phyloP scores from a whole-genome alignment of 2,113 vertebrate genomes.

The Elephantulus edwardii region DNA sequence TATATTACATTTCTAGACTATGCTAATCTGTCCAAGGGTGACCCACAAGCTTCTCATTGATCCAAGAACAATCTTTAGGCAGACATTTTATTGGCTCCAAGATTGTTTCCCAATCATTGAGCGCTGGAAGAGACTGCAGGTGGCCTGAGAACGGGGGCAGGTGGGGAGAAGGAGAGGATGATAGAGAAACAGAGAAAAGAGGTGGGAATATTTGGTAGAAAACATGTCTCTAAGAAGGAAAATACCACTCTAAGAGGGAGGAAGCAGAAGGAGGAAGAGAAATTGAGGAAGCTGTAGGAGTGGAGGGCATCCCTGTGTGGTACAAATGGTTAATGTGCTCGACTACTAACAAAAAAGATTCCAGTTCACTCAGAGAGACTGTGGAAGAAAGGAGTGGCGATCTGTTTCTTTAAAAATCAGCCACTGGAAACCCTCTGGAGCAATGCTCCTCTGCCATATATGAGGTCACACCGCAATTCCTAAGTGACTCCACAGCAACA shows the following conservation, averaged over 20 bases:
- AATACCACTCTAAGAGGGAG: too few species aligned
- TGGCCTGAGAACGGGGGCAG: not conserved
- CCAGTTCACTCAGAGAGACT: not conserved
- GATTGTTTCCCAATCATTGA: conserved; percentile 67
- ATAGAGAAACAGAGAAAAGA: conserved; percentile 16
- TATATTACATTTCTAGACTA: conserved; percentile 76
- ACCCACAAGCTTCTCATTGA: conserved; percentile 66
- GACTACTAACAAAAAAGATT: not conserved
- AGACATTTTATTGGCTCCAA: conserved; percentile 77
- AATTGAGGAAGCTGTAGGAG: not conserved
- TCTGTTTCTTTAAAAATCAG: not conserved
- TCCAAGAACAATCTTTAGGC: conserved; percentile 77
- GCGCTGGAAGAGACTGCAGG: conserved; percentile 42
- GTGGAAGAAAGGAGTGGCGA: not conserved
- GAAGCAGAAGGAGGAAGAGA: conserved; percentile 50
- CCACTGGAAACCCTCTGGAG: not conserved
- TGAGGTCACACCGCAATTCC: not conserved
- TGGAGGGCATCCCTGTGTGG: not conserved
- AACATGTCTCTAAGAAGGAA: conserved; percentile 29
- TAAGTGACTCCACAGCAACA: not conserved
- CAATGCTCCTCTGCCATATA: not conserved
- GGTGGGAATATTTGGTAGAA: not conserved
- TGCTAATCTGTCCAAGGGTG: conserved; percentile 69
- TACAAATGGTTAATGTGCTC: not conserved
- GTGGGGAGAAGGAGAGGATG: not conserved